phyloP scores from a whole-genome alignment of 2,113 vertebrate species.

The Gallinago jamesoni region DNA sequence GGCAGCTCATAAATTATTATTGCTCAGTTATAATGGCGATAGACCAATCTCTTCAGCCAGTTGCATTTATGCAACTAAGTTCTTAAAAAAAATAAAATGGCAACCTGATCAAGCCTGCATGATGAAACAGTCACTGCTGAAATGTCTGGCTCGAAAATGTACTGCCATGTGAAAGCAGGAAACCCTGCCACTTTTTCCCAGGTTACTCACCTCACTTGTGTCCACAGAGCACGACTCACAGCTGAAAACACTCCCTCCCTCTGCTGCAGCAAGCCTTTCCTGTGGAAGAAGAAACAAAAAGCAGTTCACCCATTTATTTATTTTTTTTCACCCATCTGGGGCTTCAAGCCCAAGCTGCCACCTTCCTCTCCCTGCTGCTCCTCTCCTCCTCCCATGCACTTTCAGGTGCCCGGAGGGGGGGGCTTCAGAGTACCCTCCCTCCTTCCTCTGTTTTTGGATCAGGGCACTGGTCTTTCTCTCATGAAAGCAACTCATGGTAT shows the following conservation, averaged over 20 bases:
- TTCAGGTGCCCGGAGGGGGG: neutral
- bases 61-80: neutral
- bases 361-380: neutral
- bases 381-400: neutral
- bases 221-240: neutral
- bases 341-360: neutral
- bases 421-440: neutral
- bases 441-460: rapidly evolving
- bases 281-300: neutral
- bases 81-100: neutral
- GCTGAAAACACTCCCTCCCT: neutral
- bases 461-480: rapidly evolving
- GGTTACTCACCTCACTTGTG: neutral
- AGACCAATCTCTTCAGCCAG: neutral
- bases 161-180: neutral
- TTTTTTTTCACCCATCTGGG: neutral
- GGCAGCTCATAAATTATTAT: neutral
- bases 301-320: neutral
- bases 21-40: neutral
- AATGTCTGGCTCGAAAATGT: rapidly evolving
- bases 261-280: neutral
- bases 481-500: neutral
- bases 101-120: neutral
- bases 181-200: neutral
- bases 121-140: neutral